Percentiles rank a stretch among this genome's conserved stretches.
These are phyloP conservation scores for Coleophora deauratella DNA, from an alignment of 2,888 invertebrate species.

Conservation along the genomic window DNA sequence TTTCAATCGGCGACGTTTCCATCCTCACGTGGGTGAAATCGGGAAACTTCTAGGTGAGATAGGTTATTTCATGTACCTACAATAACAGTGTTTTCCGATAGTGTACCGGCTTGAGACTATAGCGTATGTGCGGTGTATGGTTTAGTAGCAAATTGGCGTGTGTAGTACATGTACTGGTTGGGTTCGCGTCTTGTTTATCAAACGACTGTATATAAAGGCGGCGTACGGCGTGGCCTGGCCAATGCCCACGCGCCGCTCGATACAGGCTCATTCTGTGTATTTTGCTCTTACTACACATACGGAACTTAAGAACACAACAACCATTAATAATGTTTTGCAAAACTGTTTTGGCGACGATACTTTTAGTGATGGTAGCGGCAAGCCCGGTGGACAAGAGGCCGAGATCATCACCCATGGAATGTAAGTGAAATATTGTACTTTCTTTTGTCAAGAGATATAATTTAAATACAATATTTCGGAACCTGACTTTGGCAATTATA, in stretches of 20 bases:
- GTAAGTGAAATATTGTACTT: conserved; percentile 18
- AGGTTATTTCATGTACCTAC: not conserved
- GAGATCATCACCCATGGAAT: not conserved
- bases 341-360: conserved; percentile 30
- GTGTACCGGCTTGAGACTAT: no score
- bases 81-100: no score
- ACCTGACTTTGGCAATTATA: no score
- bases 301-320: not conserved
- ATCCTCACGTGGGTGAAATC: conserved; percentile 10
- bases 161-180: conserved; percentile 1
- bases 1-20: not conserved
- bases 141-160: conserved; percentile 1
- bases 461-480: no score
- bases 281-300: not conserved
- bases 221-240: conserved; percentile 12
- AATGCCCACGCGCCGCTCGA: no score
- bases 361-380: conserved; percentile 26
- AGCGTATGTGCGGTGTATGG: no score
- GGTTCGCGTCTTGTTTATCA: conserved; percentile 28
- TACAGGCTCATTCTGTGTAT: no score
- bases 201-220: conserved; percentile 34
- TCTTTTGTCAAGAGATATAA: no score
- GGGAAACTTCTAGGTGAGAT: not conserved
- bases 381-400: conserved; percentile 20
- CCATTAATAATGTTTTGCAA: conserved; percentile 29